Evolutionary conservation across 1,140 invertebrate species (phyloP).

Genomic region (Dendroctonus ponderosae): DNA sequence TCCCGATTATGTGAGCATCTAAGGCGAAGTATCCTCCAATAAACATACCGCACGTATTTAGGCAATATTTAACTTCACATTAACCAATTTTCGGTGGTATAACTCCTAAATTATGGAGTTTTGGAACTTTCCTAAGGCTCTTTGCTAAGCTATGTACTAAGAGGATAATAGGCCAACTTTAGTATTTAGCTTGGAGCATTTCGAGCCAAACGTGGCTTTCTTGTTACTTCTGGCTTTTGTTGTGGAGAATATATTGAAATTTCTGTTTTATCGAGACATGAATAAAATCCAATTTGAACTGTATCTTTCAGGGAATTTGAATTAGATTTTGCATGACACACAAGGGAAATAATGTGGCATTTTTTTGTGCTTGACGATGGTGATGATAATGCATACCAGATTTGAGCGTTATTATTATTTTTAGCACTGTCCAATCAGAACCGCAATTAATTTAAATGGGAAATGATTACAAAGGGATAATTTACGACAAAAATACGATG

Average conservation of each 20-base stretch:
- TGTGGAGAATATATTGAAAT: background rate
- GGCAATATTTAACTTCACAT: slow-evolving; percentile 20
- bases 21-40: slow-evolving; percentile 1
- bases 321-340: too few relatives aligned
- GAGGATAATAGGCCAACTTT: background rate
- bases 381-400: too few relatives aligned
- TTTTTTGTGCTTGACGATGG: too few relatives aligned
- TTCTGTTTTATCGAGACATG: too few relatives aligned
- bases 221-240: background rate
- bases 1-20: slow-evolving; percentile 17
- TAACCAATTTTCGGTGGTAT: slow-evolving; percentile 14
- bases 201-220: background rate
- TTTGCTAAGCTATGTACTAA: slow-evolving; percentile 1
- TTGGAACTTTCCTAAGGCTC: background rate
- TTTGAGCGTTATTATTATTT: too few relatives aligned
- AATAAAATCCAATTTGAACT: too few relatives aligned
- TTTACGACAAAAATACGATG: background rate
- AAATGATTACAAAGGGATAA: background rate
- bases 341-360: too few relatives aligned
- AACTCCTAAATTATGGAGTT: slow-evolving; percentile 10
- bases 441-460: background rate
- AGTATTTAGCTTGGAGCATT: background rate
- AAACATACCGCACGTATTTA: slow-evolving; percentile 21
- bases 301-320: too few relatives aligned
- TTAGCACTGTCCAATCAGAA: too few relatives aligned